A percentile compares a stretch with the other conserved stretches of the same genome.
Conservation (phyloP, 2,113 vertebrate species). For the Nyctereutes procyonoides region DNA sequence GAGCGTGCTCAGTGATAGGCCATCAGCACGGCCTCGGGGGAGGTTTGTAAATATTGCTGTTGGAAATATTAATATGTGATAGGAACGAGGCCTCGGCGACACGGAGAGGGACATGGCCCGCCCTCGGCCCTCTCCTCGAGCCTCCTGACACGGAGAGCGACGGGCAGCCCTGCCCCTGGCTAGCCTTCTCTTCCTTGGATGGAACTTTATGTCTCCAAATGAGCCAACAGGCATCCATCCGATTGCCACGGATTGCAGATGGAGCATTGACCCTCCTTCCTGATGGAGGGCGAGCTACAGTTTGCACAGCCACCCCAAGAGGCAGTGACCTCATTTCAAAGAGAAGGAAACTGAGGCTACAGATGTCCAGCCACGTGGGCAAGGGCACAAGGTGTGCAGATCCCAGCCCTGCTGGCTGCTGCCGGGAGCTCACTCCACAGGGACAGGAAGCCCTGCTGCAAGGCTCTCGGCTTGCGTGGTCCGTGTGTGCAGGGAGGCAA, state of each 20-base stretch:
- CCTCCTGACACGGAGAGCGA: fast-evolving
- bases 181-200: fast-evolving
- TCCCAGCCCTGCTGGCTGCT: too few relatives aligned
- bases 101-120: fast-evolving
- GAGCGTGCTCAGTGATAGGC: conserved; percentile 84
- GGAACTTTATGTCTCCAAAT: neutral
- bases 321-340: neutral
- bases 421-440: fast-evolving
- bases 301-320: fast-evolving
- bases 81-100: fast-evolving
- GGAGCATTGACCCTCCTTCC: fast-evolving
- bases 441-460: fast-evolving
- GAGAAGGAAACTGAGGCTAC: neutral
- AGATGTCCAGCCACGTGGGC: fast-evolving
- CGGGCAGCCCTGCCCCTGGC: fast-evolving
- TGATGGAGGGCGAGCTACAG: fast-evolving
- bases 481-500: fast-evolving
- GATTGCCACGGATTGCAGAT: fast-evolving
- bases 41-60: conserved; percentile 19
- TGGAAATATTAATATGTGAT: conserved; percentile 1
- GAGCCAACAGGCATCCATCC: fast-evolving
- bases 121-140: neutral
- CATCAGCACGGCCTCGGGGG: conserved; percentile 70
- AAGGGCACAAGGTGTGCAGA: fast-evolving
- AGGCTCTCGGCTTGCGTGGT: fast-evolving